Evolutionary conservation across 2,888 invertebrate species (phyloP), one percentile per base, ranked within the genome.

Genomic region (Rapana venosa): DNA sequence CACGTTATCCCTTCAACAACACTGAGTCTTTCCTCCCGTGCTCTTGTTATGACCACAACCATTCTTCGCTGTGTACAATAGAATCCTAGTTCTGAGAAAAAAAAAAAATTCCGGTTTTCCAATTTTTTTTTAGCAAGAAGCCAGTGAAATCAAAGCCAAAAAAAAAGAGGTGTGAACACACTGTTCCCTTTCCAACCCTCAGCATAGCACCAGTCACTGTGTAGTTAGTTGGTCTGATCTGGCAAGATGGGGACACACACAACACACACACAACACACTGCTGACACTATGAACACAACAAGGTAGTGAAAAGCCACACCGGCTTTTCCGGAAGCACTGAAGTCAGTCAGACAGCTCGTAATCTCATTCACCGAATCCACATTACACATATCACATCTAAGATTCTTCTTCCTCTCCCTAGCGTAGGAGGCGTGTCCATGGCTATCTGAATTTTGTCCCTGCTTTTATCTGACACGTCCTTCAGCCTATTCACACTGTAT

Each of bases 291-390:
- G 66, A 66, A 26, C 20, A 26, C 20, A 26, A 66, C 17, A 66
- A 47, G 47, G 47, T 13, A 74, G 1, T 74, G 74, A 74, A 74
- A 74, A 74, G n/a, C 74, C 74, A 74, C 74, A 74, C 13, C n/a
- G 74, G n/a, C 74, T 74, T n/a, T 26, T 74, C n/a, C 13, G 74
- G 74, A 74, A 74, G 74, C 74, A 74, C 74, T n/a, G 74, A n/a
- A 66, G 26, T 26, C 70, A 70, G n/a, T n/a, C 8, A 47, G 2
- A 47, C 47, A 74, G 4, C n/a, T 74, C n/a, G 13, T n/a, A 74
- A 74, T 13, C n/a, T 26, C 74, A 74, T 74, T 74, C 74, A 13
- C 13, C 26, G 26, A 74, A n/a, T n/a, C 13, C n/a, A 74, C 47
- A 47, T 47, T 13, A n/a, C 8, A 74, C 13, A 30, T 26, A 74